Conservation (phyloP, 2,888 invertebrate species). For the Ecdyonurus torrentis region DNA sequence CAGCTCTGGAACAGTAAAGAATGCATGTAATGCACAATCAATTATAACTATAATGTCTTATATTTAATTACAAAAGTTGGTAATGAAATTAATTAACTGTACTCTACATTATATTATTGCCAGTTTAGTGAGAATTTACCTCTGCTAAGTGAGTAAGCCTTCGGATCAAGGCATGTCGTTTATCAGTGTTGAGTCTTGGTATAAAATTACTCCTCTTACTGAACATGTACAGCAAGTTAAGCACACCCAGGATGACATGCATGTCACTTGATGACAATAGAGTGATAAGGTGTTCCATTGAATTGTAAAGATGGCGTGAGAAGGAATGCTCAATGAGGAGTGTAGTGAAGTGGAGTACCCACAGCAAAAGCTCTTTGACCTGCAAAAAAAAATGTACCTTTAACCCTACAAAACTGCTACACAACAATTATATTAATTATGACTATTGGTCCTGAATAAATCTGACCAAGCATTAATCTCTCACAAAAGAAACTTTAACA, state of each 20-base stretch:
- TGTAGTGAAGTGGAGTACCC: slow-evolving; percentile 66
- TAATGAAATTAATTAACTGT: slow-evolving; percentile 3
- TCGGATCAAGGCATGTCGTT: slow-evolving; percentile 49
- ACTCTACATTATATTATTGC: slow-evolving; percentile 3
- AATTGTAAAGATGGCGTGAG: slow-evolving; percentile 71
- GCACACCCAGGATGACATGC: slow-evolving; percentile 65
- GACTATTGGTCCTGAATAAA: too few relatives aligned
- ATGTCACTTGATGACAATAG: slow-evolving; percentile 64
- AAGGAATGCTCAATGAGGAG: slow-evolving; percentile 75
- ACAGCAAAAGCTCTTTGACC: slow-evolving; percentile 53
- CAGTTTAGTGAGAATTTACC: slow-evolving; percentile 29
- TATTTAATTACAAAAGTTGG: slow-evolving; percentile 20
- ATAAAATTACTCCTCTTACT: slow-evolving; percentile 78
- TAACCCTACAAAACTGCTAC: too few relatives aligned
- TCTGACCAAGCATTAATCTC: too few relatives aligned
- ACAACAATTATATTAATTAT: too few relatives aligned
- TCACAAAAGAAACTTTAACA: too few relatives aligned
- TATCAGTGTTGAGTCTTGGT: slow-evolving; percentile 52
- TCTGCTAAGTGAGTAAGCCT: slow-evolving; percentile 63
- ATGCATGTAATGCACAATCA: background rate
- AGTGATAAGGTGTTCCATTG: slow-evolving; percentile 66
- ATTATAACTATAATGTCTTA: background rate
- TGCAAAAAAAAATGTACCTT: too few relatives aligned
- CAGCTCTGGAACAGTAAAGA: slow-evolving; percentile 37
- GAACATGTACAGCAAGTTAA: slow-evolving; percentile 74